Conservation (phyloP, 2,797 vertebrate genomes). For the Petrocephalus schoutedeni region DNA sequence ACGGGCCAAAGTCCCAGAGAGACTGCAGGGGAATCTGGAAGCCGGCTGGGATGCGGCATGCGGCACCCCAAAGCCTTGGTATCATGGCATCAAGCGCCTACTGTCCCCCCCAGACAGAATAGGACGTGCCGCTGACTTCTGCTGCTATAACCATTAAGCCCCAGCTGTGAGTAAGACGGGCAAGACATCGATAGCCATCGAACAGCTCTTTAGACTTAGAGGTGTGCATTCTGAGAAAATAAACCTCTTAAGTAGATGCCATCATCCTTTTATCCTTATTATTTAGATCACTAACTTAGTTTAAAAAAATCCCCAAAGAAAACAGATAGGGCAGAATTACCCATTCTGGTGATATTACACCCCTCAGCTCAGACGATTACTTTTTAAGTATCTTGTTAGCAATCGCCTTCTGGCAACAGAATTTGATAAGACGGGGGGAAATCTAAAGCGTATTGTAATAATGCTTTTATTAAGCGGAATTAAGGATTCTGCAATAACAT, state of each 20-base stretch:
- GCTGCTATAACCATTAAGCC: background rate
- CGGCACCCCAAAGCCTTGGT: background rate
- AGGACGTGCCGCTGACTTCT: too few species aligned
- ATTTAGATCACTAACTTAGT: background rate
- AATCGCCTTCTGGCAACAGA: slow-evolving; percentile 36
- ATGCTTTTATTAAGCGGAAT: slow-evolving; percentile 29
- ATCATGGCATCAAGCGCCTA: background rate
- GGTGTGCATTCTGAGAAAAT: slow-evolving; percentile 34
- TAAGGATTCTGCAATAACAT: background rate
- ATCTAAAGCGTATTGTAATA: slow-evolving; percentile 37
- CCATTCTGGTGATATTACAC: slow-evolving; percentile 22
- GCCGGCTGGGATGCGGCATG: background rate
- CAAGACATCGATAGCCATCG: background rate
- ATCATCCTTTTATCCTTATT: slow-evolving; percentile 23
- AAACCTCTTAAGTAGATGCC: slow-evolving; percentile 22
- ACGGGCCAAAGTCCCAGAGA: slow-evolving; percentile 38
- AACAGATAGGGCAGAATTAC: background rate
- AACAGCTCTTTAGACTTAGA: background rate
- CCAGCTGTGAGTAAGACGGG: background rate
- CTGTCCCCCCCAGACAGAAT: background rate
- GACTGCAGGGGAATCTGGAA: background rate
- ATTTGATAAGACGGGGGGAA: slow-evolving; percentile 33
- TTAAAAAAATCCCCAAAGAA: background rate
- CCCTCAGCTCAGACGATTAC: slow-evolving; percentile 21
- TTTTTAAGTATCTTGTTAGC: slow-evolving; percentile 40